phyloP scores from a whole-genome alignment of 2,113 vertebrate species.

The Corythornis cristatus region DNA sequence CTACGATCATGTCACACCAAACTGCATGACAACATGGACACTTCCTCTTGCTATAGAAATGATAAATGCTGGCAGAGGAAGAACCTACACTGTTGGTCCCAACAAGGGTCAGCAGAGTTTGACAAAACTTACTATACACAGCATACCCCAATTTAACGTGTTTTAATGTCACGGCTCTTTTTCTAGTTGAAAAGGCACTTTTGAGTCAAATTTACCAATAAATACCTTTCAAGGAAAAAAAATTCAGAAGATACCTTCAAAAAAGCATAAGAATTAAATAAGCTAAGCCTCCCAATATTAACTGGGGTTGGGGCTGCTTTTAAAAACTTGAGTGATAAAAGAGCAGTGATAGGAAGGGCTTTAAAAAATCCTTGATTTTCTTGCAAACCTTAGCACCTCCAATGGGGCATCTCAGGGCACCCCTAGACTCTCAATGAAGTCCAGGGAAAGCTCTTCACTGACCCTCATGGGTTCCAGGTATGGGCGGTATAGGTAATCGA shows the following conservation, averaged over 20 bases:
- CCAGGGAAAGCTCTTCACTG: not conserved
- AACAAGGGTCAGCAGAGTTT: not conserved
- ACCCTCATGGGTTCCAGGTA: not conserved
- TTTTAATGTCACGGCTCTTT: not conserved
- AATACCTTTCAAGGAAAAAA: not conserved
- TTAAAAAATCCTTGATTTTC: not conserved
- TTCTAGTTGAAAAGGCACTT: not conserved
- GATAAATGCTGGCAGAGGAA: not conserved
- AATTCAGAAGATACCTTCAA: not conserved
- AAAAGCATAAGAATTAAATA: not conserved
- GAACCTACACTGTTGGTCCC: not conserved
- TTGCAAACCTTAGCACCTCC: not conserved
- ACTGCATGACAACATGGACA: not conserved
- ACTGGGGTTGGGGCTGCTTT: not conserved
- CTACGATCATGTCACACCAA: fast-evolving
- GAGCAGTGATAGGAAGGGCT: not conserved
- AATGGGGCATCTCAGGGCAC: not conserved
- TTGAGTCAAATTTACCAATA: not conserved
- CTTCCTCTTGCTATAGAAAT: not conserved
- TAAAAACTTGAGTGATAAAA: not conserved
- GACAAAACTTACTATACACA: not conserved
- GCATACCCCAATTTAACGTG: not conserved
- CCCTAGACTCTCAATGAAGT: not conserved
- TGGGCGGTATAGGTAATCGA: not conserved
- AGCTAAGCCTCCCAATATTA: not conserved